Evolutionary conservation across 2,113 vertebrate species (phyloP), one percentile per base, ranked within the genome.

Genomic region (Salvelinus sp.): DNA sequence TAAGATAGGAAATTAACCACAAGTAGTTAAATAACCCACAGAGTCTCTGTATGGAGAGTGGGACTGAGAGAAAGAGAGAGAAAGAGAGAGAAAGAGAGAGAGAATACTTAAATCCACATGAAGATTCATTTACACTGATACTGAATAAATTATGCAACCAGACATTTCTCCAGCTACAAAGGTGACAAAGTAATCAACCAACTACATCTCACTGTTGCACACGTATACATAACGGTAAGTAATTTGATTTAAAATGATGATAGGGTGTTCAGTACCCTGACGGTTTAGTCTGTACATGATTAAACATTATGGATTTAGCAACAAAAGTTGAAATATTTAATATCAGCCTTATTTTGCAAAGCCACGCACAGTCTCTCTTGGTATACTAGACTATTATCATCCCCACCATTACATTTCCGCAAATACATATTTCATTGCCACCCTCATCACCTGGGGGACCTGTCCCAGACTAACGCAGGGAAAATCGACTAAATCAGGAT

Each of bases 301-400:
- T 87, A 87, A 89, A 87, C 6, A 33, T 33, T 1, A 33, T 33
- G 33, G 33, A 33, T 33, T 33, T 33, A 33, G 33, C 33, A 33
- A 33, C 33, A 33, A 33, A 33, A 33, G 33, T 33, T 33, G 33
- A 33, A 33, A 33, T 33, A 33, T 33, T 33, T 33, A 1, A 33
- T 33, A 33, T 33, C 78, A 88, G 86, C 88, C 25, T 87, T 78
- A 85, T 83, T 81, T 80, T 84, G 80, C 73, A 83, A 86, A 77
- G 77, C 44, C 74, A 68, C 66, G 77, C 25, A 13, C 3, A 68
- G 10, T 18, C 28, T 68, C 28, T 68, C 13, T 68, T 68, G 3
- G 14, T 18, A 22, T n/a, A 22, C 58, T 22, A 62, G 58, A 62
- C 58, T 22, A 60, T 60, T 9, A 62, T 22, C 16, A 18, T 54